These are phyloP conservation scores for Craniophora ligustri DNA, from an alignment of 2,888 invertebrate genomes.

Conservation along the genomic window DNA sequence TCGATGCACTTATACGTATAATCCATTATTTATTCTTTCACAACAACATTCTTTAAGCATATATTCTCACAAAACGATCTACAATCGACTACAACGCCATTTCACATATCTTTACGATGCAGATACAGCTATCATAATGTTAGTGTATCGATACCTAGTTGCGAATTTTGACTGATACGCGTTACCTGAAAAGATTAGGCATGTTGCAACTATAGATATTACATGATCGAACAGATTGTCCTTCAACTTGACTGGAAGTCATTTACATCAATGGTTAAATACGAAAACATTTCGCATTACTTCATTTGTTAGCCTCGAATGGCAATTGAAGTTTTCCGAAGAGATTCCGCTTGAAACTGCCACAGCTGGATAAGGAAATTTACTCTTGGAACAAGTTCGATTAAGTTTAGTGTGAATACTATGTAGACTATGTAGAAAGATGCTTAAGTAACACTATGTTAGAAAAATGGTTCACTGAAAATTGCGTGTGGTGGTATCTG, in stretches of 20 bases:
- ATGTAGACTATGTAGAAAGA: too few relatives aligned
- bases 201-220: slow-evolving; percentile 7
- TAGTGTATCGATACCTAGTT: neutral
- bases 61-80: neutral
- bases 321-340: too few relatives aligned
- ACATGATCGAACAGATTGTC: slow-evolving; percentile 8
- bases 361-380: too few relatives aligned
- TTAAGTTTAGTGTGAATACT: too few relatives aligned
- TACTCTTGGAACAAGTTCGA: too few relatives aligned
- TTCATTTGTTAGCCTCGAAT: neutral
- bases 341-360: too few relatives aligned
- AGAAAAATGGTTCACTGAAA: too few relatives aligned
- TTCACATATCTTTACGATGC: slow-evolving; percentile 29
- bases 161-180: slow-evolving; percentile 27
- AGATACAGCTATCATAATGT: slow-evolving; percentile 19
- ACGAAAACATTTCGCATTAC: neutral
- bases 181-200: slow-evolving; percentile 32
- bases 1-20: too few relatives aligned
- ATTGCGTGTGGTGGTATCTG: too few relatives aligned
- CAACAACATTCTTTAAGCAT: neutral
- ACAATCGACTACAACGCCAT: slow-evolving; percentile 4
- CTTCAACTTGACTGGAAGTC: slow-evolving; percentile 43
- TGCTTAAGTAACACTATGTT: too few relatives aligned
- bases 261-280: neutral
- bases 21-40: too few relatives aligned